Conservation (phyloP, 2,797 vertebrate species). For the Enteromius unitaeniatus region DNA sequence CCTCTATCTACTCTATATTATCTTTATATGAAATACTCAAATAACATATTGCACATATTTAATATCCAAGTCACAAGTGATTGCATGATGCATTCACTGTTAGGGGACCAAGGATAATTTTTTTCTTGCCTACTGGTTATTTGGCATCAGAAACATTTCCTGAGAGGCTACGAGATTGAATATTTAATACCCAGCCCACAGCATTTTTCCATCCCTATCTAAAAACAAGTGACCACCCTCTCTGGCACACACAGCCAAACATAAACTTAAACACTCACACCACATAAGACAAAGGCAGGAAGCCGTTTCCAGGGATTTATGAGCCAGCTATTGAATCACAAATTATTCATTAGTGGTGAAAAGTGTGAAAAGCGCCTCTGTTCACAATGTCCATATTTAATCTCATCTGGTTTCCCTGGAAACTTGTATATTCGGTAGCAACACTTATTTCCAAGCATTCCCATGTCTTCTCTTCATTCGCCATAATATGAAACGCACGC, state of each 20-base stretch:
- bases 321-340: slow-evolving; percentile 68
- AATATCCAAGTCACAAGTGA: slow-evolving; percentile 24
- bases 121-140: slow-evolving; percentile 29
- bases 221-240: slow-evolving; percentile 47
- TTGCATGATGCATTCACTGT: slow-evolving; percentile 6
- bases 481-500: not conserved
- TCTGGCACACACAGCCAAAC: slow-evolving; percentile 37
- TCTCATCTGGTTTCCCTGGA: slow-evolving; percentile 76
- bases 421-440: slow-evolving; percentile 61
- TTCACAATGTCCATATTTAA: slow-evolving; percentile 55
- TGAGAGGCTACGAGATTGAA: slow-evolving; percentile 49
- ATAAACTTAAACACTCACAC: slow-evolving; percentile 36
- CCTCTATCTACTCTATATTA: not conserved
- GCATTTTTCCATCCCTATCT: slow-evolving; percentile 47
- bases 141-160: slow-evolving; percentile 42
- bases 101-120: slow-evolving; percentile 1
- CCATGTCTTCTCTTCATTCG: not conserved
- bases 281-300: slow-evolving; percentile 25
- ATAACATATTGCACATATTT: slow-evolving; percentile 1
- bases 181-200: slow-evolving; percentile 52
- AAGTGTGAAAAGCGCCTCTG: slow-evolving; percentile 57
- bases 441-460: slow-evolving; percentile 31
- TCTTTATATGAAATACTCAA: not conserved
- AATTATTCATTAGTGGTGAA: slow-evolving; percentile 72
- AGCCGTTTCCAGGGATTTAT: slow-evolving; percentile 48